Evolutionary conservation across 2,888 invertebrate species (phyloP).

Genomic region (Tetanocera ferruginea): DNA sequence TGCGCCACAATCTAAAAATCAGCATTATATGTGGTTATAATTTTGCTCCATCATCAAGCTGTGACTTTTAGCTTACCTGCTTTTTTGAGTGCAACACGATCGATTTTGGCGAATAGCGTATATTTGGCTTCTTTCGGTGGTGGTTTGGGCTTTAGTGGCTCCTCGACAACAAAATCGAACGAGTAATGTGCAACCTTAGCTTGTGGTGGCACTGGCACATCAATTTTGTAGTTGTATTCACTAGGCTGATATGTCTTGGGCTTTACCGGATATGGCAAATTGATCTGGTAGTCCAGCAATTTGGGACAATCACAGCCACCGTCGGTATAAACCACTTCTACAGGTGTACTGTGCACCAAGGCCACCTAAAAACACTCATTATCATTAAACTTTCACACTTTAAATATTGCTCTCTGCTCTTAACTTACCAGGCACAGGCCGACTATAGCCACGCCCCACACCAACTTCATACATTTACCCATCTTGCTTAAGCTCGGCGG

Average conservation of each 20-base stretch:
- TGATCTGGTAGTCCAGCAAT: conserved; percentile 58
- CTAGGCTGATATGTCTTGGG: conserved; percentile 43
- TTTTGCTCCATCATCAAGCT: neutral
- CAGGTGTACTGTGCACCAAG: conserved; percentile 47
- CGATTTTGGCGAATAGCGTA: conserved; percentile 59
- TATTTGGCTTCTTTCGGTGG: conserved; percentile 48
- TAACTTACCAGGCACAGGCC: no score
- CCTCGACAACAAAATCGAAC: conserved; percentile 64
- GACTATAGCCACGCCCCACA: no score
- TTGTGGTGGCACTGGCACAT: conserved; percentile 55
- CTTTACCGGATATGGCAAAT: conserved; percentile 55
- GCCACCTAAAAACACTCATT: conserved; percentile 45
- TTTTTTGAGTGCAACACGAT: conserved; percentile 58
- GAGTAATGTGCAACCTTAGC: conserved; percentile 58
- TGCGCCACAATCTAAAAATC: neutral
- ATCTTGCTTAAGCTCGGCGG: no score
- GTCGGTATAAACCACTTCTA: conserved; percentile 60
- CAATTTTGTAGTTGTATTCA: conserved; percentile 61
- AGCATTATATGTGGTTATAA: neutral
- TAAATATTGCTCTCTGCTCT: no score
- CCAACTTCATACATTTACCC: no score
- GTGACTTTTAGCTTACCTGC: conserved; percentile 53
- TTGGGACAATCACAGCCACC: conserved; percentile 61
- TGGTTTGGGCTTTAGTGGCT: conserved; percentile 56
- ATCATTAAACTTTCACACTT: no score